Conservation (phyloP, 2,797 vertebrate genomes). For the Miichthys miiuy region DNA sequence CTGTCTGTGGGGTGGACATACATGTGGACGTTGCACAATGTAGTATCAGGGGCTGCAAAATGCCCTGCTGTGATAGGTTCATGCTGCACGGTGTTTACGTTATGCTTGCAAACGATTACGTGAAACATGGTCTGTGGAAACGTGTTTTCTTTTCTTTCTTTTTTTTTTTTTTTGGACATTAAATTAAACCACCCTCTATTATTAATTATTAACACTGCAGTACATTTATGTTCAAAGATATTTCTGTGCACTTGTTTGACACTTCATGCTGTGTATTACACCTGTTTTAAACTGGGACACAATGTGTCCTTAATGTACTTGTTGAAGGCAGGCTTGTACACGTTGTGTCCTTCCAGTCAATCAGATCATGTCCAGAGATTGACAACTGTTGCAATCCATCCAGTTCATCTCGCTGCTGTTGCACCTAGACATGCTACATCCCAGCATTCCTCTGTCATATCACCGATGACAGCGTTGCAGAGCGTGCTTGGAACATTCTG, state of each 20-base stretch:
- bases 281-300: too few relatives aligned
- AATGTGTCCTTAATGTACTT: neutral
- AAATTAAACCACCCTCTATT: neutral
- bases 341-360: neutral
- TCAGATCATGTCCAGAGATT: neutral
- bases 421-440: neutral
- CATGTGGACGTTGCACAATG: constrained; percentile 33
- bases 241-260: neutral
- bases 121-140: neutral
- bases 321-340: neutral
- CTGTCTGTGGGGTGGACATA: neutral
- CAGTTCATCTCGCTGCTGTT: neutral
- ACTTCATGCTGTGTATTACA: neutral
- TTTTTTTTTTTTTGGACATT: neutral
- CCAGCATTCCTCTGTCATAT: neutral
- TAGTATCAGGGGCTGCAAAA: neutral
- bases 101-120: neutral
- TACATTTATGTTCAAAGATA: neutral
- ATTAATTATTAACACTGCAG: neutral
- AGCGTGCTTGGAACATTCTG: neutral
- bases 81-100: neutral
- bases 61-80: constrained; percentile 5
- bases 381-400: neutral
- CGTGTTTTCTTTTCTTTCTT: neutral
- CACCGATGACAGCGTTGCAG: neutral